phyloP scores from a whole-genome alignment of 2,797 vertebrate genomes.

The Pseudotriccus pelzelni region DNA sequence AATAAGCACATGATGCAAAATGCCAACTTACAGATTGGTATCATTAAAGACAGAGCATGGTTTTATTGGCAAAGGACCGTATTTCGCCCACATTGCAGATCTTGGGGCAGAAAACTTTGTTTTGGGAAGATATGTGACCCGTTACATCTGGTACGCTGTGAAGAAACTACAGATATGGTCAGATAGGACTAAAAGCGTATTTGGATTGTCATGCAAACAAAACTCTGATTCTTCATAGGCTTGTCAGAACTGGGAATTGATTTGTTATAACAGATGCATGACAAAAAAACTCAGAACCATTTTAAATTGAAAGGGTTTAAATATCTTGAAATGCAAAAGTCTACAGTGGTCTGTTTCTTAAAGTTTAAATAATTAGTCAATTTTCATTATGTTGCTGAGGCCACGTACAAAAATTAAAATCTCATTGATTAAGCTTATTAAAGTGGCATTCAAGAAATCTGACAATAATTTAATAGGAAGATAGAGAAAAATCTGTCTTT shows the following conservation, averaged over 20 bases:
- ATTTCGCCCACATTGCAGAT: neutral
- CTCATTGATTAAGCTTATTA: neutral
- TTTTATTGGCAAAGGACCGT: conserved; percentile 37
- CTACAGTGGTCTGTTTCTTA: neutral
- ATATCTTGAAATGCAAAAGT: neutral
- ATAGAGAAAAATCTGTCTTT: neutral
- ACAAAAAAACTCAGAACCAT: neutral
- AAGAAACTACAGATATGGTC: neutral
- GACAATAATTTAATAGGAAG: neutral
- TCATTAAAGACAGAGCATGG: conserved; percentile 43
- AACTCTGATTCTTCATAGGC: neutral
- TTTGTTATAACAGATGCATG: neutral
- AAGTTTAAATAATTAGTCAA: neutral
- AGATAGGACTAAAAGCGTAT: neutral
- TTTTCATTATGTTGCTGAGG: neutral
- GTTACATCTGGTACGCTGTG: neutral
- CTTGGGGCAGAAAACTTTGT: conserved; percentile 39
- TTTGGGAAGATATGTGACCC: conserved; percentile 1
- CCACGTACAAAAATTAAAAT: neutral
- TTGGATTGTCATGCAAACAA: neutral
- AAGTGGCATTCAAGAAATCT: neutral
- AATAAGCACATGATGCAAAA: conserved; percentile 64
- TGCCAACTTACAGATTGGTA: conserved; percentile 58
- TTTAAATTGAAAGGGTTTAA: neutral
- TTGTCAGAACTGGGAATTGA: neutral